Conservation (phyloP, 35 echinoderm and acorn worm genomes). For the Stichopus chloronotus region DNA sequence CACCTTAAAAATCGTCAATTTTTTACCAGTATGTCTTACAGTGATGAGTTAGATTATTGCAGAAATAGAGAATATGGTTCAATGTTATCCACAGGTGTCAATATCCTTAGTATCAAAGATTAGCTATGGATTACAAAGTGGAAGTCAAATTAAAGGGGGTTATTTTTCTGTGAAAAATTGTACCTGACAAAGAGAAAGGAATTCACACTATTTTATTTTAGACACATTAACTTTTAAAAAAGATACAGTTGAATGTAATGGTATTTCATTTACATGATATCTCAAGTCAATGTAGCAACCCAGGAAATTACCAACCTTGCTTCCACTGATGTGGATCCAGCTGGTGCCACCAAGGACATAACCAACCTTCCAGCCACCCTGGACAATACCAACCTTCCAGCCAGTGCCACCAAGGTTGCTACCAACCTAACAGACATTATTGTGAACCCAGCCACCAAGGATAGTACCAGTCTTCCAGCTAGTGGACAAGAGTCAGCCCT, state of each 20-base stretch:
- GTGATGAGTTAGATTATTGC: constrained; percentile 18
- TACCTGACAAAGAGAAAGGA: constrained; percentile 13
- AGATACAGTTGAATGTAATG: constrained; percentile 2
- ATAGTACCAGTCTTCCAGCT: background rate
- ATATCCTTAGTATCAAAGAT: constrained; percentile 20
- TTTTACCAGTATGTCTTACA: constrained; percentile 3
- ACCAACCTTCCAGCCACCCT: background rate
- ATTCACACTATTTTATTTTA: constrained; percentile 9
- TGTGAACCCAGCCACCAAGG: constrained; percentile 3
- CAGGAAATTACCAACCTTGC: background rate
- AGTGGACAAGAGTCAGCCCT: background rate
- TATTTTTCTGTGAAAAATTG: background rate
- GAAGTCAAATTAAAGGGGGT: constrained; percentile 3
- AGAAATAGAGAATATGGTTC: constrained; percentile 9
- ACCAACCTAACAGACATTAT: constrained; percentile 10
- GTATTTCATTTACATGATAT: constrained; percentile 19
- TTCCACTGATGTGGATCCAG: background rate
- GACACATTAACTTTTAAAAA: constrained; percentile 21
- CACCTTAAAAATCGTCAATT: constrained; percentile 1
- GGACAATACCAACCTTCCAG: background rate
- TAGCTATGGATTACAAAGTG: constrained; percentile 8
- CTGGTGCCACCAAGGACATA: background rate
- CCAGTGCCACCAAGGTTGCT: background rate
- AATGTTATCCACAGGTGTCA: constrained; percentile 15
- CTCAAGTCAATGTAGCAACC: constrained; percentile 13